A percentile compares a stretch with the other conserved stretches of the same genome.
Evolutionary conservation across 2,888 invertebrate genomes (phyloP).

Genomic region (Nomada ruficornis): DNA sequence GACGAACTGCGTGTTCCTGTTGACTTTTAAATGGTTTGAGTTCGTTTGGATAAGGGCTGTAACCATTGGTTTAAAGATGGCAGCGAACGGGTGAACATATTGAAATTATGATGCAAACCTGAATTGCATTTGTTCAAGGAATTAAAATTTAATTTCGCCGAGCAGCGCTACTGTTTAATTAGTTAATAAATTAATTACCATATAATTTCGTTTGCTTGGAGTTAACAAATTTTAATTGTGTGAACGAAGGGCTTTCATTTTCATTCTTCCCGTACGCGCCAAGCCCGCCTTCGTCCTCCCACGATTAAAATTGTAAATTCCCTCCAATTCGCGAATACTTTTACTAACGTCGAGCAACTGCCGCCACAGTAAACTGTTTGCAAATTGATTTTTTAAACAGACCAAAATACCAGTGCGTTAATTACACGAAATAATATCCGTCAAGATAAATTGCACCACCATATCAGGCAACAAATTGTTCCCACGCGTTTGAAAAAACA

Average conservation of each 20-base stretch:
- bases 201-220: not conserved
- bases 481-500: not conserved
- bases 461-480: not conserved
- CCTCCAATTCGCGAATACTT: slow-evolving; percentile 3
- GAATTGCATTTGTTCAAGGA: not conserved
- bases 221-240: slow-evolving; percentile 7
- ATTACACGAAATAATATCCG: not conserved
- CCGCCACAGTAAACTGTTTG: no score
- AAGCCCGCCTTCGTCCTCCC: not conserved
- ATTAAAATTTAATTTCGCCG: not conserved
- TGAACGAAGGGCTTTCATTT: not conserved
- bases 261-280: not conserved
- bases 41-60: no score
- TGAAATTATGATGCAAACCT: not conserved
- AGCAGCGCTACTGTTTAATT: not conserved
- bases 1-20: no score
- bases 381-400: not conserved
- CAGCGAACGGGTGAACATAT: no score
- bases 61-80: no score
- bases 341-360: not conserved
- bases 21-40: no score
- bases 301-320: slow-evolving; percentile 13
- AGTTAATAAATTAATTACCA: slow-evolving; percentile 2
- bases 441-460: not conserved
- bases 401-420: no score